Evolutionary conservation across 2,888 invertebrate species (phyloP).

Genomic region (Chymomyza fuscimana): DNA sequence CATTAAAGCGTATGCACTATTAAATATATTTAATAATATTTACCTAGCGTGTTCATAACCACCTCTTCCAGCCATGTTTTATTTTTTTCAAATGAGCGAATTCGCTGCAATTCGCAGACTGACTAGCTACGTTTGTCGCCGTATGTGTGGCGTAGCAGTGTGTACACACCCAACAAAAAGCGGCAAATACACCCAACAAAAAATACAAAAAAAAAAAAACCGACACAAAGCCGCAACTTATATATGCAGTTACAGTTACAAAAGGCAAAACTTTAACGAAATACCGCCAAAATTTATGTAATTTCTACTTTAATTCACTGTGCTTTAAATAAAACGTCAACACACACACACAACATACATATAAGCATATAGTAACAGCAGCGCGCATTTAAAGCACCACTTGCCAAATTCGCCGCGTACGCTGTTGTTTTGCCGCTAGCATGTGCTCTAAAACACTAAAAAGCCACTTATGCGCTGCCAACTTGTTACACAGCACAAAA

Average conservation of each 20-base stretch:
- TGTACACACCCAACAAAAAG: constrained; percentile 47
- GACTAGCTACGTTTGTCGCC: constrained; percentile 10
- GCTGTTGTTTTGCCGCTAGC: background rate
- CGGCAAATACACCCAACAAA: constrained; percentile 28
- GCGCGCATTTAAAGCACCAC: constrained; percentile 28
- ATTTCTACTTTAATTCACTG: background rate
- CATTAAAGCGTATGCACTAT: constrained; percentile 34
- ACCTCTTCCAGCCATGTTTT: constrained; percentile 94
- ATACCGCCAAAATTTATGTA: background rate
- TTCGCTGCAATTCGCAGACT: constrained; percentile 65
- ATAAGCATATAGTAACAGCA: too few species aligned
- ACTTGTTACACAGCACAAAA: background rate
- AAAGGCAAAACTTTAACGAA: too few species aligned
- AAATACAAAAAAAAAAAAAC: background rate
- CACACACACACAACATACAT: background rate
- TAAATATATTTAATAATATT: constrained; percentile 77
- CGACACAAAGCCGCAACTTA: background rate
- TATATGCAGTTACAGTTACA: too few species aligned
- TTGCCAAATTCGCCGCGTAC: constrained; percentile 31
- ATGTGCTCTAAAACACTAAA: background rate
- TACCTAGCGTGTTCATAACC: constrained; percentile 92
- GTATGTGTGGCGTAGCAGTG: constrained; percentile 42
- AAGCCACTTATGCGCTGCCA: constrained; percentile 3
- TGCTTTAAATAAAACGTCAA: background rate
- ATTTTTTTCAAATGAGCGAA: constrained; percentile 79